Evolutionary conservation across 1,140 invertebrate species (phyloP).

Genomic region (Spodoptera litura): DNA sequence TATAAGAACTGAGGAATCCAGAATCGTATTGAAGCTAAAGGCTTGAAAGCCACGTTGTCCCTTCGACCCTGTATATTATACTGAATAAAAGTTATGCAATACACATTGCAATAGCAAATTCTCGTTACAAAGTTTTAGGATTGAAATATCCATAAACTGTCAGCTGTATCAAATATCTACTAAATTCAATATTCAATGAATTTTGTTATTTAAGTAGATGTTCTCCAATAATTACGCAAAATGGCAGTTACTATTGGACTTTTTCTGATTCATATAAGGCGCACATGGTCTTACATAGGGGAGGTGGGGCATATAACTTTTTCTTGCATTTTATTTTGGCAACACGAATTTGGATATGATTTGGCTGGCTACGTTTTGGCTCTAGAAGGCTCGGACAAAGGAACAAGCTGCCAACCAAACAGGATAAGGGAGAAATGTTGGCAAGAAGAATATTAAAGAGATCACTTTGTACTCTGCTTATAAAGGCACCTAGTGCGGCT

Average conservation of each 20-base stretch:
- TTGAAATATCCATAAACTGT: background rate
- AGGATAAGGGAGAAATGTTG: background rate
- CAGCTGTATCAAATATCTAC: conserved; percentile 19
- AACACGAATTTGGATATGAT: background rate
- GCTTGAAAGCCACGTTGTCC: too few species aligned
- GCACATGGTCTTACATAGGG: conserved; percentile 20
- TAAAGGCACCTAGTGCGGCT: too few species aligned
- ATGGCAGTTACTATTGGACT: conserved; percentile 9
- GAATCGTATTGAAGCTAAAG: too few species aligned
- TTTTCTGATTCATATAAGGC: conserved; percentile 22
- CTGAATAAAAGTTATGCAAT: too few species aligned
- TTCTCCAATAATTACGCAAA: background rate
- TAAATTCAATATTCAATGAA: conserved; percentile 8
- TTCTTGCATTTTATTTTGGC: conserved; percentile 22
- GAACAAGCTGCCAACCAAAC: background rate
- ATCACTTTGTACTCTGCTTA: conserved; percentile 11
- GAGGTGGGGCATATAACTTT: background rate
- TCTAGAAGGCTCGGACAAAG: too few species aligned
- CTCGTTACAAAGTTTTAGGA: background rate
- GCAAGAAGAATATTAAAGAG: conserved; percentile 3
- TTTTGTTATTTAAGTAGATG: background rate
- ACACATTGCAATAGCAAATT: background rate
- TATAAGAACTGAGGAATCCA: too few species aligned
- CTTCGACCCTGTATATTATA: too few species aligned
- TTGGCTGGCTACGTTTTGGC: background rate